Evolutionary conservation across 2,888 invertebrate genomes (phyloP).

Genomic region (Idaea straminata): DNA sequence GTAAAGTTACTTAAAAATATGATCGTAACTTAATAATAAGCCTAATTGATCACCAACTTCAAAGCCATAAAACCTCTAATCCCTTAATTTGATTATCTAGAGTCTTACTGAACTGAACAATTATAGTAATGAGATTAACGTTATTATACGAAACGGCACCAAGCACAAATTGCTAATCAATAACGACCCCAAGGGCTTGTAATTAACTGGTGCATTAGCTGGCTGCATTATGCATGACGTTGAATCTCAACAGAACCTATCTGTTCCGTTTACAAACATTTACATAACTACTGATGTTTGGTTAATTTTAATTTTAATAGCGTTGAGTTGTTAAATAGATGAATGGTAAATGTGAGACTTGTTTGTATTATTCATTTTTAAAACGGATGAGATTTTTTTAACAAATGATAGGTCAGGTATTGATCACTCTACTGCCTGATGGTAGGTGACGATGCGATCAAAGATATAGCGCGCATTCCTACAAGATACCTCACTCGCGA

Average conservation of each 20-base stretch:
- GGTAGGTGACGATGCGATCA: too few species aligned
- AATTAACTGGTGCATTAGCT: slow-evolving; percentile 68
- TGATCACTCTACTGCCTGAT: too few species aligned
- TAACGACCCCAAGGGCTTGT: slow-evolving; percentile 59
- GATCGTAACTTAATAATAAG: slow-evolving; percentile 27
- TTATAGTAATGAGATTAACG: slow-evolving; percentile 54
- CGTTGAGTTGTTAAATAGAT: slow-evolving; percentile 25
- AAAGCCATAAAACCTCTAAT: slow-evolving; percentile 44
- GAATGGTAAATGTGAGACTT: slow-evolving; percentile 24
- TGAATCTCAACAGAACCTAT: slow-evolving; percentile 56
- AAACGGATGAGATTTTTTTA: not conserved
- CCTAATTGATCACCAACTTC: slow-evolving; percentile 36
- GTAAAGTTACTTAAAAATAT: slow-evolving; percentile 29
- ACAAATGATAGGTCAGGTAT: too few species aligned
- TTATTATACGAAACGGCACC: slow-evolving; percentile 49
- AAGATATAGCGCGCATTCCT: too few species aligned
- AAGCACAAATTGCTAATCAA: slow-evolving; percentile 62
- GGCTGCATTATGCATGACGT: slow-evolving; percentile 66
- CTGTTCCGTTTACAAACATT: slow-evolving; percentile 59
- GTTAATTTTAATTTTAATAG: slow-evolving; percentile 44
- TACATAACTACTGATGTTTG: slow-evolving; percentile 57
- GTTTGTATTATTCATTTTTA: slow-evolving; percentile 1
- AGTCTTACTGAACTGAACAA: slow-evolving; percentile 43
- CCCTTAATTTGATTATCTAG: slow-evolving; percentile 50
- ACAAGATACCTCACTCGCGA: too few species aligned